phyloP scores from a whole-genome alignment of 2,888 invertebrate genomes.

The Phymatocera aterrima region DNA sequence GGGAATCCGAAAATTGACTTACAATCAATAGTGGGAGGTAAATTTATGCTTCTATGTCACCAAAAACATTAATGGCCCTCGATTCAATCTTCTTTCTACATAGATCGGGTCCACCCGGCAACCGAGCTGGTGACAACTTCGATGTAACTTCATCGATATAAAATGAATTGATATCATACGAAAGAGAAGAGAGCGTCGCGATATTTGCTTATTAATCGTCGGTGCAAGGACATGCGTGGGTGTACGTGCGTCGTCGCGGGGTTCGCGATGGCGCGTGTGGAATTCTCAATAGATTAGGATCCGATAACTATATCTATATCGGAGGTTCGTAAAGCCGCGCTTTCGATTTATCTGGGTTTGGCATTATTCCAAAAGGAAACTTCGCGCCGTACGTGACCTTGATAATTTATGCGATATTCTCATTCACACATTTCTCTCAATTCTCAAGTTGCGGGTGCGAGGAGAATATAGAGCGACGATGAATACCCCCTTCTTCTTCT shows the following conservation, averaged over 20 bases:
- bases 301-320: slow-evolving; percentile 2
- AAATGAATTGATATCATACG: neutral
- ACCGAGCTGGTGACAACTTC: neutral
- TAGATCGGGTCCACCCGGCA: neutral
- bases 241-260: neutral
- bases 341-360: slow-evolving; percentile 37
- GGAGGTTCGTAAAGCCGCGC: neutral
- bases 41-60: too few species aligned
- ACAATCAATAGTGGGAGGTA: too few species aligned
- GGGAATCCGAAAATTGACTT: neutral
- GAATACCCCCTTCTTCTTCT: neutral
- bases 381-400: slow-evolving; percentile 35
- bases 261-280: neutral
- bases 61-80: too few species aligned
- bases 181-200: slow-evolving; percentile 6
- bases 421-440: slow-evolving; percentile 36
- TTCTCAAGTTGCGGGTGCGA: slow-evolving; percentile 10
- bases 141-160: neutral
- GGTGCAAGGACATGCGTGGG: neutral
- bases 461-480: neutral
- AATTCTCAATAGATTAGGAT: neutral
- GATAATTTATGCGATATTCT: slow-evolving; percentile 27
- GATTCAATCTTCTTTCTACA: neutral
- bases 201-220: neutral
- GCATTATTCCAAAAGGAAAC: slow-evolving; percentile 40